These are phyloP conservation scores for Phyllostomus discolor DNA, from an alignment of 2,113 vertebrate species.

Conservation along the genomic window DNA sequence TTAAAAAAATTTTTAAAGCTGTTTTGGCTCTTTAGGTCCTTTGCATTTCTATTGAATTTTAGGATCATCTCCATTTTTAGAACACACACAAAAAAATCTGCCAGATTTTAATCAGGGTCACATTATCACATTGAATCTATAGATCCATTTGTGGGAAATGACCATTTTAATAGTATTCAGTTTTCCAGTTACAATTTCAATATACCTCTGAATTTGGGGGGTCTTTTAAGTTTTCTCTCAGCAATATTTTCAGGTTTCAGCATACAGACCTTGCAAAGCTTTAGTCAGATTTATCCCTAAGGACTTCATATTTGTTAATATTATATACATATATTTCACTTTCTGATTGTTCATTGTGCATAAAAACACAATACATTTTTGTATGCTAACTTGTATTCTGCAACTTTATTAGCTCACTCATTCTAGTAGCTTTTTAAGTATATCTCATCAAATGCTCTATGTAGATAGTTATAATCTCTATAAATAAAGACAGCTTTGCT, in stretches of 20 bases:
- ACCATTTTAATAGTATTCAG: neutral
- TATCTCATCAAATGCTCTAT: neutral
- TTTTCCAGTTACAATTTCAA: neutral
- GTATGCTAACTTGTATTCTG: neutral
- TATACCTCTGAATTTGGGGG: neutral
- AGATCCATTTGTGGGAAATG: neutral
- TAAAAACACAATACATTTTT: neutral
- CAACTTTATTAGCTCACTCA: neutral
- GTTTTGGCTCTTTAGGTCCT: neutral
- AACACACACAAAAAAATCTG: neutral
- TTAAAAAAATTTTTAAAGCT: neutral
- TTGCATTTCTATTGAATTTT: neutral
- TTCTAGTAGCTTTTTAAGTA: neutral
- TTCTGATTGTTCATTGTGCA: neutral
- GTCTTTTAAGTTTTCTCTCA: neutral
- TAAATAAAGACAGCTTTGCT: neutral
- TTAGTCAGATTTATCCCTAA: neutral
- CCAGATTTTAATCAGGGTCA: neutral
- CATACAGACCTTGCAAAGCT: neutral
- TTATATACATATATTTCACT: neutral
- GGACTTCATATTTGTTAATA: neutral
- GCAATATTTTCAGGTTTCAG: neutral
- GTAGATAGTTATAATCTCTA: neutral
- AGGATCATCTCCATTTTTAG: neutral
- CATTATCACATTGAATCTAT: neutral